Conservation (phyloP, 2,797 vertebrate species). For the Distichodus sexfasciatus region DNA sequence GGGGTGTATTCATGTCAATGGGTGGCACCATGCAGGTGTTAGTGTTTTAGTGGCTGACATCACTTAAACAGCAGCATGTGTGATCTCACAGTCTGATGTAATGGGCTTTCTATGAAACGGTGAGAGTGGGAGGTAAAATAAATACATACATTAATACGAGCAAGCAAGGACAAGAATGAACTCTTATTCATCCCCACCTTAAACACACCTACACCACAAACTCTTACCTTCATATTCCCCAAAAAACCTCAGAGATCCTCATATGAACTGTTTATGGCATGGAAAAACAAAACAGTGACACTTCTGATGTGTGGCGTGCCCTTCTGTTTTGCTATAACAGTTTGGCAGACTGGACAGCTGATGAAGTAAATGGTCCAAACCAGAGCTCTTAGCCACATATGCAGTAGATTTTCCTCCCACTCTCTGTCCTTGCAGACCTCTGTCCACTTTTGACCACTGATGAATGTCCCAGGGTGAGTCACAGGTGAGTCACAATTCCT, state of each 20-base stretch:
- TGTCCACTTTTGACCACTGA: too few relatives aligned
- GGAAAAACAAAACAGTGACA: not conserved
- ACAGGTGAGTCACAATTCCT: too few relatives aligned
- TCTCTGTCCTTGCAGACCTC: not conserved
- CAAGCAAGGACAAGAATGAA: not conserved
- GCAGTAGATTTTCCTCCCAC: conserved; percentile 6
- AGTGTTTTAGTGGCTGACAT: conserved; percentile 45
- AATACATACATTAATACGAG: conserved; percentile 22
- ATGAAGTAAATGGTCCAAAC: conserved; percentile 11
- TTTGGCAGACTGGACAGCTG: conserved; percentile 23
- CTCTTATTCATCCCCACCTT: not conserved
- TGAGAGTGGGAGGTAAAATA: conserved; percentile 28
- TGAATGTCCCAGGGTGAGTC: not conserved
- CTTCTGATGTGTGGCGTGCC: conserved; percentile 9
- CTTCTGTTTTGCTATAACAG: conserved; percentile 31
- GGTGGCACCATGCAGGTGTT: conserved; percentile 51
- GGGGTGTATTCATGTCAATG: conserved; percentile 17
- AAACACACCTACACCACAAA: not conserved
- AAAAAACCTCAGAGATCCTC: not conserved
- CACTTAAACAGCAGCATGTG: conserved; percentile 37
- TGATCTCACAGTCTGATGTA: conserved; percentile 60
- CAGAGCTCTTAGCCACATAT: not conserved
- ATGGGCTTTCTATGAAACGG: conserved; percentile 39
- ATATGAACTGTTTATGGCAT: not conserved
- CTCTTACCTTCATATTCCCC: not conserved